A percentile compares a stretch with the other conserved stretches of the same genome.
phyloP scores from a whole-genome alignment of 2,113 vertebrate genomes.

The Myiozetetes cayanensis region DNA sequence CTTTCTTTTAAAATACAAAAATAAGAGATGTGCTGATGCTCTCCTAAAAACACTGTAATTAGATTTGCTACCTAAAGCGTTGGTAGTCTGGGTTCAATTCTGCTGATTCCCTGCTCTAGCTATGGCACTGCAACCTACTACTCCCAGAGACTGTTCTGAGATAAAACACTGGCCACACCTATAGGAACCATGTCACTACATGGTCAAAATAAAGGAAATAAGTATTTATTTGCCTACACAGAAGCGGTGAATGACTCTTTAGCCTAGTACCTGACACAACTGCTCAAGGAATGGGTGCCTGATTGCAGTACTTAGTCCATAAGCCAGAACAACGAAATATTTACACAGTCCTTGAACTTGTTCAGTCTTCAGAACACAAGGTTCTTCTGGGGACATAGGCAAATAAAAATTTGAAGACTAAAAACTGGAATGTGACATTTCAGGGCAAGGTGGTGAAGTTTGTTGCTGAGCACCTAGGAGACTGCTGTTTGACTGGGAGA shows the following conservation, averaged over 20 bases:
- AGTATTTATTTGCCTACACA: neutral
- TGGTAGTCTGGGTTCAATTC: neutral
- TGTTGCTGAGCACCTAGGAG: neutral
- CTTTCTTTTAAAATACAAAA: neutral
- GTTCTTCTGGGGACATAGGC: neutral
- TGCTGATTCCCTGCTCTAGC: neutral
- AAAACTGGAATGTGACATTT: neutral
- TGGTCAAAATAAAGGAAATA: neutral
- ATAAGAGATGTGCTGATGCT: neutral
- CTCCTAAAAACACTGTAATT: neutral
- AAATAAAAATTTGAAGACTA: neutral
- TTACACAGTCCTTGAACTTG: neutral
- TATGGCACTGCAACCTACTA: neutral
- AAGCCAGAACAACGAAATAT: neutral
- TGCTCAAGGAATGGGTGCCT: neutral
- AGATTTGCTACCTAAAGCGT: neutral
- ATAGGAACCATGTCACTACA: neutral
- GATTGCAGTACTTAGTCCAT: neutral
- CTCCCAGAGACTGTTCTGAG: neutral
- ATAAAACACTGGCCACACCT: neutral
- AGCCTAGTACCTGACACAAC: neutral
- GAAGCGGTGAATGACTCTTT: neutral
- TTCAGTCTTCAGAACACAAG: neutral
- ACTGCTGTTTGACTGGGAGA: neutral
- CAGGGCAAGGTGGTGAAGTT: neutral